Evolutionary conservation across 2,113 vertebrate species (phyloP).

Genomic region (Ornithorhynchus anatinus): DNA sequence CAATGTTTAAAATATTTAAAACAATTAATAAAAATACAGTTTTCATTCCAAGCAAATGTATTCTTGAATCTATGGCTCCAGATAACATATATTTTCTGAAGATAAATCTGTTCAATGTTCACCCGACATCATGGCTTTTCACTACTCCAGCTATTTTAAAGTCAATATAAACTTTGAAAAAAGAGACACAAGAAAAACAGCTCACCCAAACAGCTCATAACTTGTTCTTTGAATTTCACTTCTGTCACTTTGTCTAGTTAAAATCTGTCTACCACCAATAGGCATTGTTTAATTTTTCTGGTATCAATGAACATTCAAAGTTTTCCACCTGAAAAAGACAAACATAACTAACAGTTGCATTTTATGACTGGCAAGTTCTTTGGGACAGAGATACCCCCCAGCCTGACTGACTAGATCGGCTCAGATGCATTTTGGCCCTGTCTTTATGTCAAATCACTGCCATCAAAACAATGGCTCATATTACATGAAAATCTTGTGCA

Average conservation of each 20-base stretch:
- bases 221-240: neutral
- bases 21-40: neutral
- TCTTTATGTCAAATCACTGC: constrained; percentile 78
- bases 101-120: constrained; percentile 26
- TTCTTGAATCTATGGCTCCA: constrained; percentile 30
- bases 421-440: constrained; percentile 66
- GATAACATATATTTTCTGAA: constrained; percentile 28
- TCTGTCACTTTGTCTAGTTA: constrained; percentile 39
- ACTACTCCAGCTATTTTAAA: constrained; percentile 34
- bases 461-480: constrained; percentile 84
- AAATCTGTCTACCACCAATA: constrained; percentile 66
- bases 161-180: constrained; percentile 31
- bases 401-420: constrained; percentile 48
- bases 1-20: neutral
- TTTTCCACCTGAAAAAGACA: constrained; percentile 79
- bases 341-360: constrained; percentile 60
- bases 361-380: constrained; percentile 76
- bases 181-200: neutral
- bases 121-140: neutral
- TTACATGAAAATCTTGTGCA: constrained; percentile 87
- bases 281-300: constrained; percentile 73
- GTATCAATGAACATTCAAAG: constrained; percentile 53
- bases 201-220: constrained; percentile 16
- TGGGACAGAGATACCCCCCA: constrained; percentile 57
- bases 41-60: neutral